These are phyloP conservation scores for Grammomys dolichurus DNA, from an alignment of 2,113 vertebrate species.

Conservation along the genomic window DNA sequence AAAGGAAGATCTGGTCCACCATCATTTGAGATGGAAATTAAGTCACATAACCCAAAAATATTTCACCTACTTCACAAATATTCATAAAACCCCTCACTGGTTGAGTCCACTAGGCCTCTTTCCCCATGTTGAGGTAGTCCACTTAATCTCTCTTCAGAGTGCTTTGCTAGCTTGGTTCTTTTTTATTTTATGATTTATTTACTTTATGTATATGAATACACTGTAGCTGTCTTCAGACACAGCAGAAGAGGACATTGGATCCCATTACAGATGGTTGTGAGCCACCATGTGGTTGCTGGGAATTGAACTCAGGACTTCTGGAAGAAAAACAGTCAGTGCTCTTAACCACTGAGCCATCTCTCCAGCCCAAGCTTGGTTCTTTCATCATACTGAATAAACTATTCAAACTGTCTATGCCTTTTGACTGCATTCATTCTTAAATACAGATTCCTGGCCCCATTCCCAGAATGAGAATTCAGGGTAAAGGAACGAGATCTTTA, in stretches of 20 bases:
- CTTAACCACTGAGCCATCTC: no score
- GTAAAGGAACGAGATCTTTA: neutral
- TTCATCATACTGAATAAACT: neutral
- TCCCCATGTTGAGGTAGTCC: neutral
- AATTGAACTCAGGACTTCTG: no score
- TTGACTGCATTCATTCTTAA: neutral
- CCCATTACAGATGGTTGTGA: no score
- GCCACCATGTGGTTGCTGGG: no score
- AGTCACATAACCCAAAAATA: neutral
- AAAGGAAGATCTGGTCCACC: neutral
- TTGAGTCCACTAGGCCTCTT: no score
- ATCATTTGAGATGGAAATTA: neutral
- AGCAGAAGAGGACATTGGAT: no score
- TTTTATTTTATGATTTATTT: neutral
- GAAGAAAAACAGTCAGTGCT: no score
- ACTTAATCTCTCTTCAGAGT: neutral
- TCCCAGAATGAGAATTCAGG: neutral
- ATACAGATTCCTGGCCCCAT: neutral
- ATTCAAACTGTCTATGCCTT: neutral
- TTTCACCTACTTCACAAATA: neutral
- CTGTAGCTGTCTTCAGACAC: neutral
- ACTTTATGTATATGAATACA: no score
- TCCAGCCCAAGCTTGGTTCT: neutral
- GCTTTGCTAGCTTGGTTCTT: neutral
- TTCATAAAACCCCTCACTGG: neutral